Evolutionary conservation across 2,888 invertebrate species (phyloP).

Genomic region (Lasioglossum villosulum): DNA sequence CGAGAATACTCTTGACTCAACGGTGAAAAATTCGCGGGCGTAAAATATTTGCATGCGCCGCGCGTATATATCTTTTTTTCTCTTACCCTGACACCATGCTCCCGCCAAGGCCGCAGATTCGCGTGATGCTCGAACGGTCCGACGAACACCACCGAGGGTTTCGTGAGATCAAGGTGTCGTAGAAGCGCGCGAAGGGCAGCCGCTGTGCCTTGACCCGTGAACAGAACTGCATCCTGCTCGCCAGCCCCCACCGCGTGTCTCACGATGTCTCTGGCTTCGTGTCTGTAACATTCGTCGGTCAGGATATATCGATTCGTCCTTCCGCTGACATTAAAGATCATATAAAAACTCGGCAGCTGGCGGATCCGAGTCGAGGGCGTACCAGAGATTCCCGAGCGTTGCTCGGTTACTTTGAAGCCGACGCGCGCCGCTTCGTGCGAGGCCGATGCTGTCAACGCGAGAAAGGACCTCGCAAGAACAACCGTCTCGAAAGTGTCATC

Average conservation of each 20-base stretch:
- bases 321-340: slow-evolving; percentile 41
- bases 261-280: slow-evolving; percentile 92
- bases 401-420: not conserved
- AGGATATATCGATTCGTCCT: slow-evolving; percentile 52
- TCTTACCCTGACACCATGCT: slow-evolving; percentile 90
- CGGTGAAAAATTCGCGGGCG: not conserved
- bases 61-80: slow-evolving; percentile 14
- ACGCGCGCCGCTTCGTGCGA: not conserved
- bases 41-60: not conserved
- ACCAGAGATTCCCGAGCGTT: not conserved
- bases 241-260: slow-evolving; percentile 92
- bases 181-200: slow-evolving; percentile 92
- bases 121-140: slow-evolving; percentile 92
- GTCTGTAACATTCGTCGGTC: slow-evolving; percentile 85
- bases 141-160: slow-evolving; percentile 90
- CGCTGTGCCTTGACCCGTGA: slow-evolving; percentile 88
- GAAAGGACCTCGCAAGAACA: not conserved
- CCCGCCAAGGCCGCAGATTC: slow-evolving; percentile 93
- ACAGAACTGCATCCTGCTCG: slow-evolving; percentile 86
- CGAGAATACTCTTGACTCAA: slow-evolving; percentile 31
- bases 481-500: not conserved
- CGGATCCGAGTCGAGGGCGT: slow-evolving; percentile 26
- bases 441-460: not conserved
- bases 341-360: slow-evolving; percentile 13
- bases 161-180: slow-evolving; percentile 88